Evolutionary conservation across 2,113 vertebrate genomes (phyloP).

Genomic region (Myocastor coypus): DNA sequence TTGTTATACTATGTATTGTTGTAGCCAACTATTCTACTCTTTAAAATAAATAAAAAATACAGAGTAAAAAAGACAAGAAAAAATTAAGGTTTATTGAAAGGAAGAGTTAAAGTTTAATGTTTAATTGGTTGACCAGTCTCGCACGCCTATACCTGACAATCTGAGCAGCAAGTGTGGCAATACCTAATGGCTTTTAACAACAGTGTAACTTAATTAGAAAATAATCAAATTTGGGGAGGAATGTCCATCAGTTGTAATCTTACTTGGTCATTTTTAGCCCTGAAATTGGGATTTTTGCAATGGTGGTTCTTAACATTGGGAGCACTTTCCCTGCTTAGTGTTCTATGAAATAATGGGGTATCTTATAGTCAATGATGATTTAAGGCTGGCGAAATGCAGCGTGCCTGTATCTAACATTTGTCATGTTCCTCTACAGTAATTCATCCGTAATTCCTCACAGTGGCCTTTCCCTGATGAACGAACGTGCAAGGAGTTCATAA

Average conservation of each 20-base stretch:
- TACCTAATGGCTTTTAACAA: background rate
- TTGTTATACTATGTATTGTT: no score
- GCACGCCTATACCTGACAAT: no score
- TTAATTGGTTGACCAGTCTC: no score
- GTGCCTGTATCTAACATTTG: conserved; percentile 24
- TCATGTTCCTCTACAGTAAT: conserved; percentile 40
- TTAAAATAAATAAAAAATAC: no score
- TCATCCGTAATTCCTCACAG: conserved; percentile 36
- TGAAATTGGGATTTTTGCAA: background rate
- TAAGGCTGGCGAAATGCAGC: conserved; percentile 43
- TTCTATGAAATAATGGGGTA: conserved; percentile 31
- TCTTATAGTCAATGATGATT: conserved; percentile 44
- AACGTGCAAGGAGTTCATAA: conserved; percentile 19
- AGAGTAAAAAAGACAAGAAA: no score
- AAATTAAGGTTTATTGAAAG: no score
- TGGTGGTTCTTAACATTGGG: background rate
- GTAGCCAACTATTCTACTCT: no score
- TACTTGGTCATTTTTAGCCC: background rate
- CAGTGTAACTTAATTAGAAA: conserved; percentile 5
- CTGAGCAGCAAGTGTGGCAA: no score
- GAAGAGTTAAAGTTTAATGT: no score
- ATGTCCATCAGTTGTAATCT: background rate
- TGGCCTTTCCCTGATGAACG: conserved; percentile 68
- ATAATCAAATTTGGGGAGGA: conserved; percentile 13
- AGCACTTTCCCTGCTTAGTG: conserved; percentile 10